A percentile compares a stretch with the other conserved stretches of the same genome.
Conservation (phyloP, 2,888 invertebrate species). For the Odontocerum albicorne region DNA sequence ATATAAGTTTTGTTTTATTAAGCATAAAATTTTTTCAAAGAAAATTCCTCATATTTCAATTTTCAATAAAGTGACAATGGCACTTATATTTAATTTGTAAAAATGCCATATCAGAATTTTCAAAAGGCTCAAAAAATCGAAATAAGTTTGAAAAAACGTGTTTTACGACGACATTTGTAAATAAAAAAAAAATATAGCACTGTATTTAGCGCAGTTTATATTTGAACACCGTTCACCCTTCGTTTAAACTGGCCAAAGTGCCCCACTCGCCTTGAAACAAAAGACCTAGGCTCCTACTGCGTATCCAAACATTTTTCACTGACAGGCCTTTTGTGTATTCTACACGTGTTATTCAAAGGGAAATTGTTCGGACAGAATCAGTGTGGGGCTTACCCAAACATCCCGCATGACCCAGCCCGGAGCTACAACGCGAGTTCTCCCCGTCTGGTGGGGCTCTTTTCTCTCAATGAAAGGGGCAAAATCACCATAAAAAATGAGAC, state of each 20-base stretch:
- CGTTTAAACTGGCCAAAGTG: neutral
- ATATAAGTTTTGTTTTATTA: too few relatives aligned
- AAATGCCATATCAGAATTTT: too few relatives aligned
- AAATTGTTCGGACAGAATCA: slow-evolving; percentile 32
- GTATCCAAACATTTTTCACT: slow-evolving; percentile 18
- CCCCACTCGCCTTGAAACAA: neutral
- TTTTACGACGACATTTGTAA: neutral
- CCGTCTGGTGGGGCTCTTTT: too few relatives aligned
- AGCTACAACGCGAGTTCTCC: too few relatives aligned
- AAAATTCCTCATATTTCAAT: too few relatives aligned
- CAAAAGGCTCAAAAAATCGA: too few relatives aligned
- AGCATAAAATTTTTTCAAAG: too few relatives aligned
- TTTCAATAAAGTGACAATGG: too few relatives aligned
- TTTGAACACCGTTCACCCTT: slow-evolving; percentile 7
- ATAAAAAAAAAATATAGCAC: neutral
- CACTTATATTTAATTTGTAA: too few relatives aligned
- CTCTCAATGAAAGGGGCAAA: too few relatives aligned
- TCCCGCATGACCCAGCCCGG: slow-evolving; percentile 21
- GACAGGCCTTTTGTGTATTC: slow-evolving; percentile 28
- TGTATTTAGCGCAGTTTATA: slow-evolving; percentile 8
- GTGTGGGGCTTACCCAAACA: slow-evolving; percentile 12
- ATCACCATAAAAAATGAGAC: too few relatives aligned
- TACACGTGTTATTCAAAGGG: slow-evolving; percentile 33
- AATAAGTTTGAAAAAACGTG: neutral
- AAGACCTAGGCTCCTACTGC: neutral